Conservation (phyloP, 2,113 vertebrate species). For the Sebastes fasciatus region DNA sequence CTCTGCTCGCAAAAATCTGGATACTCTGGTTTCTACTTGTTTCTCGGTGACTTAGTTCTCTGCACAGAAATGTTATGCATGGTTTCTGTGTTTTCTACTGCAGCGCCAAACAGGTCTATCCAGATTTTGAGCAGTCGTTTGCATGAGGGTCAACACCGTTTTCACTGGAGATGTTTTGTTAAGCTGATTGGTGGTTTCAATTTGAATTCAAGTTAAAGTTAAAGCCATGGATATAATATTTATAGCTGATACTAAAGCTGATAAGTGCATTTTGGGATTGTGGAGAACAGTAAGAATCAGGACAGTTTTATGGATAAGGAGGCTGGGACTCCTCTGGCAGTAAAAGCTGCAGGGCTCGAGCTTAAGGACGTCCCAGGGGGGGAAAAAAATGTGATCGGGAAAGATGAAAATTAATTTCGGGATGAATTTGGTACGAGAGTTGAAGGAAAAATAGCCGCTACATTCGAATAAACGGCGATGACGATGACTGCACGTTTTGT, state of each 20-base stretch:
- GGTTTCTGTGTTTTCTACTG: background rate
- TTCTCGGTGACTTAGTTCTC: background rate
- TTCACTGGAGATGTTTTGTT: background rate
- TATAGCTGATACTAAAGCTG: background rate
- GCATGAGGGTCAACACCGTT: background rate
- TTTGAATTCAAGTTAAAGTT: background rate
- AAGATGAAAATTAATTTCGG: too few relatives aligned
- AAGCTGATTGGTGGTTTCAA: background rate
- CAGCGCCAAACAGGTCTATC: background rate
- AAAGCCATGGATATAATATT: background rate
- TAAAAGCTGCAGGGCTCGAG: too few relatives aligned
- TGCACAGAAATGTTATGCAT: background rate
- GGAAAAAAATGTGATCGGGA: too few relatives aligned
- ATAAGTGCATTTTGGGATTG: background rate
- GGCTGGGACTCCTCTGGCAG: background rate
- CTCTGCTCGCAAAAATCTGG: background rate
- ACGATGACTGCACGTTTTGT: too few relatives aligned
- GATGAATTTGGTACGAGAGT: too few relatives aligned
- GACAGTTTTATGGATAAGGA: background rate
- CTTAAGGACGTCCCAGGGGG: too few relatives aligned
- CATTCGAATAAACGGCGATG: too few relatives aligned
- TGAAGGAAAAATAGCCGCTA: too few relatives aligned
- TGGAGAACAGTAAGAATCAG: background rate
- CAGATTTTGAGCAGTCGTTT: background rate
- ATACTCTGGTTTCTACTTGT: background rate